Percentiles rank a stretch among this genome's conserved stretches.
These are phyloP conservation scores for Xiphophorus maculatus DNA, from an alignment of 2,113 vertebrate species.

Conservation along the genomic window DNA sequence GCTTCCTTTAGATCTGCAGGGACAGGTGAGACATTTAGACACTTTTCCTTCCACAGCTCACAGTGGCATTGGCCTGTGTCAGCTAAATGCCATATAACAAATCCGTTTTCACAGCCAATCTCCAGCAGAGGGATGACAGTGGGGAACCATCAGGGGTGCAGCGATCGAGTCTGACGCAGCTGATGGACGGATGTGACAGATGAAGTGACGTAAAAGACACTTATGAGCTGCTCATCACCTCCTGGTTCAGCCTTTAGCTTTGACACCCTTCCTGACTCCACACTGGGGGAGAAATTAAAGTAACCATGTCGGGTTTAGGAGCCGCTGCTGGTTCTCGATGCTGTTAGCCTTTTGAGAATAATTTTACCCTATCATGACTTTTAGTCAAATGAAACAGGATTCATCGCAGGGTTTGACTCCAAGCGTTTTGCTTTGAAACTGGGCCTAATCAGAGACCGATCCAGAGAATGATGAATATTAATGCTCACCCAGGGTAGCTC, in stretches of 20 bases:
- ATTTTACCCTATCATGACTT: not conserved
- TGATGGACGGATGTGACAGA: slow-evolving; percentile 48
- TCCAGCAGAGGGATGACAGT: slow-evolving; percentile 14
- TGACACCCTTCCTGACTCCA: not conserved
- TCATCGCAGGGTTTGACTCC: slow-evolving; percentile 39
- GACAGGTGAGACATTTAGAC: slow-evolving; percentile 28
- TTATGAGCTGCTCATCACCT: slow-evolving; percentile 24
- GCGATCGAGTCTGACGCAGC: slow-evolving; percentile 12
- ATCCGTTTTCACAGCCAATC: slow-evolving; percentile 25
- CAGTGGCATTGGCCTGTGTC: slow-evolving; percentile 11
- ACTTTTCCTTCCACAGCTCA: slow-evolving; percentile 9
- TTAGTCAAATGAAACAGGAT: slow-evolving; percentile 37
- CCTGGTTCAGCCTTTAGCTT: slow-evolving; percentile 25
- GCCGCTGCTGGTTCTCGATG: not conserved
- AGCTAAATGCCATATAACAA: slow-evolving; percentile 15
- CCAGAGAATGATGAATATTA: slow-evolving; percentile 51
- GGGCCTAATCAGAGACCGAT: slow-evolving; percentile 28
- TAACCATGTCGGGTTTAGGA: not conserved
- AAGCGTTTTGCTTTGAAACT: slow-evolving; percentile 45
- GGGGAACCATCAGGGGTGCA: slow-evolving; percentile 7
- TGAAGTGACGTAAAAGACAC: slow-evolving; percentile 50
- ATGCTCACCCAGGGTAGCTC: slow-evolving; percentile 21
- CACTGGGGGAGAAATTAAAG: not conserved
- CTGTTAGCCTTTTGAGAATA: slow-evolving; percentile 2
- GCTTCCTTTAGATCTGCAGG: slow-evolving; percentile 8